These are phyloP conservation scores for Myotis lucifugus DNA, from an alignment of 2,113 vertebrate species.

Conservation along the genomic window DNA sequence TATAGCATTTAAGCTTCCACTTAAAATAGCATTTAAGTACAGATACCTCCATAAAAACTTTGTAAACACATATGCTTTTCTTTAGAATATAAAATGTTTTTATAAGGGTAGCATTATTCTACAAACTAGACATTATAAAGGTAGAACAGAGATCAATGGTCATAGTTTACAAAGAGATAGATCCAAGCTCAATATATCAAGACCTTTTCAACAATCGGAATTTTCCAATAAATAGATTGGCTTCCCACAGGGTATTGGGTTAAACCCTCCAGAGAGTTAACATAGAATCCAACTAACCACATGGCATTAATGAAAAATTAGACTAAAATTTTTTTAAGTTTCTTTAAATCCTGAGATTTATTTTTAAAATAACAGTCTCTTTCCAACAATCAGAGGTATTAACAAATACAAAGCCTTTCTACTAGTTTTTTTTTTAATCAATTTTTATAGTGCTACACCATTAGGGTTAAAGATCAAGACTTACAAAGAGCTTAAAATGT, in stretches of 20 bases:
- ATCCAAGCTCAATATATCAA: conserved; percentile 2
- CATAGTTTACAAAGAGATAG: conserved; percentile 35
- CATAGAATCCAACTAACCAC: not conserved
- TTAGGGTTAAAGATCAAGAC: not conserved
- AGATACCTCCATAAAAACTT: not conserved
- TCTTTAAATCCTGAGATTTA: not conserved
- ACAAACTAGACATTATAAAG: not conserved
- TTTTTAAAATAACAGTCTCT: conserved; percentile 16
- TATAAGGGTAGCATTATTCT: not conserved
- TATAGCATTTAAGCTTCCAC: not conserved
- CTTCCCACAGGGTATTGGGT: not conserved
- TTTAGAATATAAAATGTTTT: not conserved
- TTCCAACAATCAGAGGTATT: conserved; percentile 36
- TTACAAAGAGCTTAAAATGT: not conserved
- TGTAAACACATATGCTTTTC: not conserved
- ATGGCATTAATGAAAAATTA: conserved; percentile 49
- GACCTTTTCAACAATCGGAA: conserved; percentile 21
- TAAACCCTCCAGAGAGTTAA: not conserved
- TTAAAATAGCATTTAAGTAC: not conserved
- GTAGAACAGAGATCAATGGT: not conserved
- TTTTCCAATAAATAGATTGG: conserved; percentile 26
- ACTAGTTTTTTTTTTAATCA: not conserved
- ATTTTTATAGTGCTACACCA: not conserved
- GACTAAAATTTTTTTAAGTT: conserved; percentile 25
- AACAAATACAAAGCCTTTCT: not conserved